Percentiles rank a stretch among this genome's conserved stretches.
Conservation (phyloP, 2,113 vertebrate species). For the Edolisoma coerulescens region DNA sequence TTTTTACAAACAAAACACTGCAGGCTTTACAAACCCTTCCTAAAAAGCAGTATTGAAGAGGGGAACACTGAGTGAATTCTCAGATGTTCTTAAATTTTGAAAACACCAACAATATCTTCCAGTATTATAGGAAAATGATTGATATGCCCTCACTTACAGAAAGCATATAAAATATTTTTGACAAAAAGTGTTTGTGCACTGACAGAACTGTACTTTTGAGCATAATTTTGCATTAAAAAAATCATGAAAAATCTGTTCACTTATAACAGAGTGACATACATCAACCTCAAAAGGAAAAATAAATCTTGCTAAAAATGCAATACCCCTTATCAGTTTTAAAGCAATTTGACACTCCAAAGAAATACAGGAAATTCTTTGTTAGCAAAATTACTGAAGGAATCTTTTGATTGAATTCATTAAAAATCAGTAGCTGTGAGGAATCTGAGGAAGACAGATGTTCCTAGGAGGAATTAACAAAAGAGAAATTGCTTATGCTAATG, state of each 20-base stretch:
- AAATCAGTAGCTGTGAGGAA: neutral
- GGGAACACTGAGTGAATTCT: neutral
- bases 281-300: neutral
- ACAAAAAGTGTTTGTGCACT: neutral
- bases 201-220: neutral
- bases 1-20: neutral
- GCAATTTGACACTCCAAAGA: neutral
- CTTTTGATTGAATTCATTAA: neutral
- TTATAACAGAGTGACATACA: neutral
- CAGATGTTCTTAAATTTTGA: neutral
- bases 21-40: neutral
- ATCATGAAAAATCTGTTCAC: neutral
- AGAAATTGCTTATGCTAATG: neutral
- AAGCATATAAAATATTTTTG: neutral
- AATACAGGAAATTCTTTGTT: neutral
- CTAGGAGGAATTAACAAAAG: neutral
- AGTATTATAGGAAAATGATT: neutral
- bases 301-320: neutral
- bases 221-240: neutral
- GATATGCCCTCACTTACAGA: neutral
- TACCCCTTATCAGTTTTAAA: neutral
- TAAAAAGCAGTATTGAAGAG: neutral
- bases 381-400: slow-evolving; percentile 1
- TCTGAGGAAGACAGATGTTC: neutral
- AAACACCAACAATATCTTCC: neutral